Conservation (phyloP, 1,140 invertebrate species). For the Drosophila oshimai region DNA sequence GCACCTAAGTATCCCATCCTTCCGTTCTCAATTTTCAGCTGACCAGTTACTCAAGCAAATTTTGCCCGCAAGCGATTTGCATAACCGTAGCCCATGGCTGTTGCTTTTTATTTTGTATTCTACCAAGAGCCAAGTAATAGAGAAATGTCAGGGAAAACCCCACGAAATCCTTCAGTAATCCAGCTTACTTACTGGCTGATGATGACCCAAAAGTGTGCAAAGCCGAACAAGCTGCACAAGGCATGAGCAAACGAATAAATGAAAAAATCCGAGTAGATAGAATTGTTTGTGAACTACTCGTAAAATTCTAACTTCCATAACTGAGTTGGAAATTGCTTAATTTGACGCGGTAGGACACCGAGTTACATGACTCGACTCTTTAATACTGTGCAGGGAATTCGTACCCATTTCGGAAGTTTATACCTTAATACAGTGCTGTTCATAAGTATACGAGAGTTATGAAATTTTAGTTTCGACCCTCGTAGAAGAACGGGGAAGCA, state of each 20-base stretch:
- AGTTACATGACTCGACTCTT: background rate
- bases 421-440: no score
- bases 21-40: conserved; percentile 27
- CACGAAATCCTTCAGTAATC: conserved; percentile 71
- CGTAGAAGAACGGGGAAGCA: no score
- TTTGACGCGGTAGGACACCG: conserved; percentile 7
- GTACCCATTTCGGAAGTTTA: no score
- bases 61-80: conserved; percentile 50
- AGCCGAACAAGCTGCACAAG: conserved; percentile 41
- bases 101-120: conserved; percentile 29
- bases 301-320: conserved; percentile 36
- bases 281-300: conserved; percentile 65
- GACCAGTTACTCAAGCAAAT: conserved; percentile 30
- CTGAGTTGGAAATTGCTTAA: conserved; percentile 44
- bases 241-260: conserved; percentile 1
- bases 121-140: conserved; percentile 26
- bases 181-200: conserved; percentile 62
- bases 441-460: no score
- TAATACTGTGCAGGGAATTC: background rate
- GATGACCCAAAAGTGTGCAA: conserved; percentile 78
- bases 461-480: no score
- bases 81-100: conserved; percentile 47
- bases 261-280: conserved; percentile 27
- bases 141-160: conserved; percentile 59
- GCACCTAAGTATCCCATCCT: background rate